Evolutionary conservation across 2,888 invertebrate species (phyloP).

Genomic region (Xestia ashworthii): DNA sequence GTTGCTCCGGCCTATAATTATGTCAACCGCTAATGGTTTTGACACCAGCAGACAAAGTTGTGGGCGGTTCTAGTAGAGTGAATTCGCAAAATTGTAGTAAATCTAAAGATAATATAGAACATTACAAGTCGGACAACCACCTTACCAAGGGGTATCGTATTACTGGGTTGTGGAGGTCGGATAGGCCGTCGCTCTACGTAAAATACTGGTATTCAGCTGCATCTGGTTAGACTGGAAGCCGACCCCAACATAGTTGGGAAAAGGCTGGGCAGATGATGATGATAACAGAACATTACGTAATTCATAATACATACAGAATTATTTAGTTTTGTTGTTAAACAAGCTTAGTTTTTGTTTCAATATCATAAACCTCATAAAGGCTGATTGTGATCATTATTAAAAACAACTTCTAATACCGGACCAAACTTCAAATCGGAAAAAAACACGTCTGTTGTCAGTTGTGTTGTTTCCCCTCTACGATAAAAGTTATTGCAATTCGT

Average conservation of each 20-base stretch:
- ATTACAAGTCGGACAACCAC: too few relatives aligned
- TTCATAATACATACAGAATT: constrained; percentile 3
- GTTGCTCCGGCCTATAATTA: constrained; percentile 5
- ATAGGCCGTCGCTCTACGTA: too few relatives aligned
- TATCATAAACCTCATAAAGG: not conserved
- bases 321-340: not conserved
- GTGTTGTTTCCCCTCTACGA: not conserved
- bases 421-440: not conserved
- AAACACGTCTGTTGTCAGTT: not conserved
- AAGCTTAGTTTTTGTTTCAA: not conserved
- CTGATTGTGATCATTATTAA: not conserved
- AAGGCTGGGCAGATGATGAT: too few relatives aligned
- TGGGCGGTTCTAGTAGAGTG: not conserved
- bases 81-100: constrained; percentile 14
- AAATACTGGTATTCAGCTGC: too few relatives aligned
- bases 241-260: too few relatives aligned
- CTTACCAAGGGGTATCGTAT: too few relatives aligned
- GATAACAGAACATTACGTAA: not conserved
- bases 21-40: constrained; percentile 20
- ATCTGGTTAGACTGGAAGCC: too few relatives aligned
- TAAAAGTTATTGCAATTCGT: not conserved
- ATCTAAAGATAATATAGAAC: not conserved
- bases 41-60: constrained; percentile 30
- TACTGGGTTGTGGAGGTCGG: too few relatives aligned
- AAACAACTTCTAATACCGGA: not conserved